Evolutionary conservation across 1,140 invertebrate species (phyloP), one percentile per base, ranked within the genome.

Genomic region (Diabrotica undecimpunctata): DNA sequence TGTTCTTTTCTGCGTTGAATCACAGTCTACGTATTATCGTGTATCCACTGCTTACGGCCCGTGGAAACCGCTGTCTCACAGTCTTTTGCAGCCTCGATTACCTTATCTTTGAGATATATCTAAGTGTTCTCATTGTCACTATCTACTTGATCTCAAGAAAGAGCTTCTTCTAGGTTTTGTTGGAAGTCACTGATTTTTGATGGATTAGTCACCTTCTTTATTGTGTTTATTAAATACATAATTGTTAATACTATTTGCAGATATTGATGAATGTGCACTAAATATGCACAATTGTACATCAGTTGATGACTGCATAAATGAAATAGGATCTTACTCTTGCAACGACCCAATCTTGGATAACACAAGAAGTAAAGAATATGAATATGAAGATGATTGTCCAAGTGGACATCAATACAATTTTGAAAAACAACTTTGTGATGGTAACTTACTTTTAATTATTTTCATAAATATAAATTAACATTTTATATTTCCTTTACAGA

Each of bases 231-330:
- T 25, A 25, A 25, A 12, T 12, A 53, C 7, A 36, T 63, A 5
- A 12, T 11, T 7, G 10, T 25, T 0, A 5, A 13, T 66, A 25
- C 25, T 25, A 25, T 25, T 62, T 65, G n/a, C 60, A 76, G 77
- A 77, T 73, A 77, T 79, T 53, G 84, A 94, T 74, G 92, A 95
- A 79, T 95, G 93, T 71, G 78, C 80, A 2, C 80, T 84, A 39
- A 81, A 80, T 0, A 81, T 83, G 53, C 83, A 86, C 9, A 81
- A 84, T 56, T 89, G 90, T 67, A 67, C 71, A 11, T 13, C 57
- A 10, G 55, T 70, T 35, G 74, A 79, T 68, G 67, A 65, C 37
- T 78, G 77, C 65, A 69, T 76, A 55, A 78, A 78, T 54, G 69
- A 70, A 62, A 71, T 72, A 60, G 77, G 77, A 2, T 61, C 67